Conservation (phyloP, 2,888 invertebrate genomes). For the Iselma pallidipennis region DNA sequence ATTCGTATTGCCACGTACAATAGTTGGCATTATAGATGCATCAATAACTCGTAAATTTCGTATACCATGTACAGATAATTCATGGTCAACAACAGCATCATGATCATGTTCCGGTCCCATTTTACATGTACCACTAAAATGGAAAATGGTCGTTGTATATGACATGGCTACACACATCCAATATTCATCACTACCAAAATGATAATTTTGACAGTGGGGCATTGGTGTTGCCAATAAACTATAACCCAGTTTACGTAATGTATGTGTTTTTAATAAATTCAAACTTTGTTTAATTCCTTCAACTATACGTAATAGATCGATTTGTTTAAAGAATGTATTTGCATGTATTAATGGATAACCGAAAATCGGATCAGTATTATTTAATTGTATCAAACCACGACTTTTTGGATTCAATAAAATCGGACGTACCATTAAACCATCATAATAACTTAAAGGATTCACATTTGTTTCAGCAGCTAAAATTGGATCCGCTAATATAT, state of each 20-base stretch:
- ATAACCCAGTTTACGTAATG: conserved; percentile 63
- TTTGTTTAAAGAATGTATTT: conserved; percentile 66
- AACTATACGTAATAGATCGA: conserved; percentile 66
- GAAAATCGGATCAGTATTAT: conserved; percentile 70
- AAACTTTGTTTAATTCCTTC: conserved; percentile 65
- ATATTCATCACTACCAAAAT: conserved; percentile 68
- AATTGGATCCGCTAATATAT: conserved; percentile 64
- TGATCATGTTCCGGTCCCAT: conserved; percentile 69
- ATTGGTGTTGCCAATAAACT: conserved; percentile 61
- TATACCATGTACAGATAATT: conserved; percentile 66
- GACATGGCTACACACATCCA: conserved; percentile 67
- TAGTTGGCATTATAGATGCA: conserved; percentile 68
- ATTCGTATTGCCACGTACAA: conserved; percentile 58
- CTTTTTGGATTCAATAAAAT: conserved; percentile 67
- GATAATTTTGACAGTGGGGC: conserved; percentile 61
- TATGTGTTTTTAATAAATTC: conserved; percentile 63
- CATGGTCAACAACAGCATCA: conserved; percentile 68
- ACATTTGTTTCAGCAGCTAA: conserved; percentile 51
- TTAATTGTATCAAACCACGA: conserved; percentile 65
- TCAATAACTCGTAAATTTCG: conserved; percentile 68
- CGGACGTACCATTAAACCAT: conserved; percentile 65
- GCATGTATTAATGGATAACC: conserved; percentile 76
- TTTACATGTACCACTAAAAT: conserved; percentile 71
- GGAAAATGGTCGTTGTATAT: conserved; percentile 72
- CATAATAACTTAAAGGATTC: conserved; percentile 65